Percentiles rank a stretch among this genome's conserved stretches.
phyloP scores from a whole-genome alignment of 2,113 vertebrate species.

The Vidua chalybeata region DNA sequence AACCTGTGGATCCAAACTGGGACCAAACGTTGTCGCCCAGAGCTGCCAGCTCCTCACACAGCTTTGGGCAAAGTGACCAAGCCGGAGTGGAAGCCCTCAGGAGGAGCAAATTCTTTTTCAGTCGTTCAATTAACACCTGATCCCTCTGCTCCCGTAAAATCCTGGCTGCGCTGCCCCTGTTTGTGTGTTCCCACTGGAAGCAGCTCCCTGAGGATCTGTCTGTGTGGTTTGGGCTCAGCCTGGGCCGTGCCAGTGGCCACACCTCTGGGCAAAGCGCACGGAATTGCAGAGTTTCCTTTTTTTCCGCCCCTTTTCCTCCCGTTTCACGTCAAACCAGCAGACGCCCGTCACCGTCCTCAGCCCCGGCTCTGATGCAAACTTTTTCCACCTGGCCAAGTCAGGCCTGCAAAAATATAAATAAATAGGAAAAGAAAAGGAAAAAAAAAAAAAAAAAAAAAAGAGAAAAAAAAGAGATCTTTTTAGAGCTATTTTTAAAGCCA shows the following conservation, averaged over 20 bases:
- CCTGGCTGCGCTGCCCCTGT: conserved; percentile 1
- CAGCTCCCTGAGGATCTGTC: conserved; percentile 41
- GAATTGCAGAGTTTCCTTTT: conserved; percentile 34
- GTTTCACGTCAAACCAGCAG: background rate
- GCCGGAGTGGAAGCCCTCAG: background rate
- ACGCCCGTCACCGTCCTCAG: background rate
- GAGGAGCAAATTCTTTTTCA: background rate
- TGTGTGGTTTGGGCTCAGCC: conserved; percentile 46
- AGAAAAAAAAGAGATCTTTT: background rate
- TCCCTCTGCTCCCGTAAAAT: background rate
- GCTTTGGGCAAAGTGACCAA: background rate
- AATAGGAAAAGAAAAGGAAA: background rate
- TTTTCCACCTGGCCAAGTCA: conserved; percentile 69
- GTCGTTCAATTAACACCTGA: background rate
- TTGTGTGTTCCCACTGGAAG: conserved; percentile 46
- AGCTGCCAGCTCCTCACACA: background rate
- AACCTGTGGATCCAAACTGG: background rate
- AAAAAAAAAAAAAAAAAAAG: accelerated
- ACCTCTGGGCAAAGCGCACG: conserved; percentile 66
- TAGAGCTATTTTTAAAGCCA: conserved; percentile 74
- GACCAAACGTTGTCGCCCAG: accelerated
- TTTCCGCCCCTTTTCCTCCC: background rate
- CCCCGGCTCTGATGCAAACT: conserved; percentile 35
- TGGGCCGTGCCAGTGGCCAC: conserved; percentile 48
- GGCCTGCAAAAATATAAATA: conserved; percentile 40